Percentiles rank a stretch among this genome's conserved stretches.
Evolutionary conservation across 2,113 vertebrate genomes (phyloP).

Genomic region (Egretta garzetta): DNA sequence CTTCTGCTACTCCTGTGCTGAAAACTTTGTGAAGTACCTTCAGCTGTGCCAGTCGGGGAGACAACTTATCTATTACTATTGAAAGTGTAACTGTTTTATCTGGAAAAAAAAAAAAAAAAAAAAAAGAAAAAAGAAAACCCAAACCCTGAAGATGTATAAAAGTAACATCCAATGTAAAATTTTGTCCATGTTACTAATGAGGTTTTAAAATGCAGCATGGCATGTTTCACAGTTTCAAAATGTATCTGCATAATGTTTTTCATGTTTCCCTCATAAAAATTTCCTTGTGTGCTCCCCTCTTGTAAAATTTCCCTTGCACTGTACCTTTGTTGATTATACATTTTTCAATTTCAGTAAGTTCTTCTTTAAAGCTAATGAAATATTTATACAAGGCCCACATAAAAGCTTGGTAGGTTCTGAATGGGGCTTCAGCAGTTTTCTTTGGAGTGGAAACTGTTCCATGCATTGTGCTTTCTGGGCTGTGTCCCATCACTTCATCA

Average conservation of each 20-base stretch:
- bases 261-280: neutral
- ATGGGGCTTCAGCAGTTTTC: conserved; percentile 88
- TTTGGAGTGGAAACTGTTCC: conserved; percentile 77
- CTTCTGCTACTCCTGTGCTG: conserved; percentile 95
- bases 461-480: conserved; percentile 75
- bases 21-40: conserved; percentile 94
- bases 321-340: conserved; percentile 88
- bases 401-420: conserved; percentile 97
- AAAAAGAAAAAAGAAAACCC: neutral
- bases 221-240: neutral
- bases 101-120: conserved; percentile 11
- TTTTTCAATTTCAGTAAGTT: conserved; percentile 90
- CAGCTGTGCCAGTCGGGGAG: conserved; percentile 89
- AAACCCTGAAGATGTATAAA: neutral
- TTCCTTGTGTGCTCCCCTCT: too few relatives aligned
- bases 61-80: conserved; percentile 86
- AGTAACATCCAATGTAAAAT: neutral
- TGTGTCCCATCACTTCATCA: conserved; percentile 94
- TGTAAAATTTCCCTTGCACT: neutral
- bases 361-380: conserved; percentile 92
- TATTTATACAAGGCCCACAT: conserved; percentile 97
- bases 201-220: neutral
- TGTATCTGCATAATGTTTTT: neutral
- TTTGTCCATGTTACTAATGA: neutral
- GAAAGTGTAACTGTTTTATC: conserved; percentile 92